phyloP scores from a whole-genome alignment of 2,797 vertebrate species.

The Acanthis flammea region DNA sequence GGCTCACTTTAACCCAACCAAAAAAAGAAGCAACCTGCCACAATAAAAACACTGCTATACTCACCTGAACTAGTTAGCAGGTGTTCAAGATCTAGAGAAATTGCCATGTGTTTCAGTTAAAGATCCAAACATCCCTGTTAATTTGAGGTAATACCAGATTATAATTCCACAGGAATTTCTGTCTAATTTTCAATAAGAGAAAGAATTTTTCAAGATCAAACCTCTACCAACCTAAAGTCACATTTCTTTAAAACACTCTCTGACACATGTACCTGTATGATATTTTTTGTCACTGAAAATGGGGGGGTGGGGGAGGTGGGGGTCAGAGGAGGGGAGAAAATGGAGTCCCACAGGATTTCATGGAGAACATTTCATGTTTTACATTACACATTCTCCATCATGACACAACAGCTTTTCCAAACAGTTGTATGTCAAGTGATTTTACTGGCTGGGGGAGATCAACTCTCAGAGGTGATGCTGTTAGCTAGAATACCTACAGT shows the following conservation, averaged over 20 bases:
- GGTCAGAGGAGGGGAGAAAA: not conserved
- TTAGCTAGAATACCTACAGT: not conserved
- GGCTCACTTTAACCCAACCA: not conserved
- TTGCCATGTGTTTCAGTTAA: not conserved
- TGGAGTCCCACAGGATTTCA: not conserved
- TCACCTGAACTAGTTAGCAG: not conserved
- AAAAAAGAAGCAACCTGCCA: not conserved
- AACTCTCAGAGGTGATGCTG: not conserved
- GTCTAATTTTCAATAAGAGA: not conserved
- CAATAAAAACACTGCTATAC: not conserved
- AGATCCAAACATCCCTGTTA: not conserved
- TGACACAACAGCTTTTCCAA: not conserved
- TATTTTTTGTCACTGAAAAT: not conserved
- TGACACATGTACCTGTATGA: not conserved
- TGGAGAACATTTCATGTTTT: not conserved
- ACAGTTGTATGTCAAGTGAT: not conserved
- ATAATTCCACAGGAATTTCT: not conserved
- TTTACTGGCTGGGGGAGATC: not conserved
- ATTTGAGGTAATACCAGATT: not conserved
- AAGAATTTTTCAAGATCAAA: not conserved
- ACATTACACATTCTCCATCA: not conserved
- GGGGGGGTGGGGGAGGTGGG: accelerated
- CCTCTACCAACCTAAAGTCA: not conserved
- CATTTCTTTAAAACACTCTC: not conserved
- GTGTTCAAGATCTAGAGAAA: not conserved